Base-by-base conservation (phyloP, 2,113 vertebrate genomes). In the Naja naja region DNA sequence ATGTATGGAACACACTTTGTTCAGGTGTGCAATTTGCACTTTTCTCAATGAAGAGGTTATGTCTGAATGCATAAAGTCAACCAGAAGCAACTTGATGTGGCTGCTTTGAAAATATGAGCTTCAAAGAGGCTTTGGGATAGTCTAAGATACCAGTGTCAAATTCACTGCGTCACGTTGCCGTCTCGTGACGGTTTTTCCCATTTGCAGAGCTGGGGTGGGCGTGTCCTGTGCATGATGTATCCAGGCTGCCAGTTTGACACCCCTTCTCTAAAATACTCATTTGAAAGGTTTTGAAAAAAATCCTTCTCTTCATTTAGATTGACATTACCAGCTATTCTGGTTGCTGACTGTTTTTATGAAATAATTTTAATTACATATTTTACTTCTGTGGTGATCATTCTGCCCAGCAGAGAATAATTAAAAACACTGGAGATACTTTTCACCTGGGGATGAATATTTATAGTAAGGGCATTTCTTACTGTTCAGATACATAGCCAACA, bases 111-210 rank as follows among this genome's bases (percentile, higher is more conserved):
- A 81, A 81, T 39, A 39, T 81, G 74, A 81, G 18, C 34, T 81
- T 81, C 74, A 22, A 3, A 39, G 5, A 81, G 7, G n/a, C 14
- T 39, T 39, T 39, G 34, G 34, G 18, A 81, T 22, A 39, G 0
- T 81, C 18, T 22, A 81, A 81, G 43, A 39, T 18, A 81, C 6
- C 2, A 7, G 23, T 58, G 56, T 58, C 56, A 58, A 58, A 58
- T 23, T 58, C 56, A 8, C 56, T 23, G 2, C 0, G 0, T 58
- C 56, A 25, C 1, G 0, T 27, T 58, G 23, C 23, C 56, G 3
- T 7, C 22, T 56, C 22, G 22, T 23, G 55, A 56, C 1, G 55
- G 55, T 58, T 58, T 56, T 58, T 10, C 23, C 56, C 56, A 27
- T 58, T 58, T 1, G 2, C 7, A 2, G 56, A 58, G 56, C 56